phyloP scores from a whole-genome alignment of 2,888 invertebrate species.

The Habroteleia sp. region DNA sequence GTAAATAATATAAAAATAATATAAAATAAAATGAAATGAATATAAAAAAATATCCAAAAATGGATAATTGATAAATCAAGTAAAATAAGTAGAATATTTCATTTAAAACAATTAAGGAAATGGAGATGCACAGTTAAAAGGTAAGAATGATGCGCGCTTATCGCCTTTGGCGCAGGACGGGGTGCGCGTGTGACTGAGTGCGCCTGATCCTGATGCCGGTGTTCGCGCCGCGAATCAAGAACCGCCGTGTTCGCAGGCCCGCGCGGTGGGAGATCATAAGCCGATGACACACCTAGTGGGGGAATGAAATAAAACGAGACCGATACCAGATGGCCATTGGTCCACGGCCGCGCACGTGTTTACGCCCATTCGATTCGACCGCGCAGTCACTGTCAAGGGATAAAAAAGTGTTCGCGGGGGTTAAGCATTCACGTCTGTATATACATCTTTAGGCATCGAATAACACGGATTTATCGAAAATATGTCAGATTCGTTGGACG shows the following conservation, averaged over 20 bases:
- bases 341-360: slow-evolving; percentile 66
- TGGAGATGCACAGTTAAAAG: too few relatives aligned
- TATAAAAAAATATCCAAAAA: too few relatives aligned
- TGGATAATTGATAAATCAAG: too few relatives aligned
- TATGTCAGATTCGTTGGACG: too few relatives aligned
- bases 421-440: neutral
- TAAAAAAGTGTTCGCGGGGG: too few relatives aligned
- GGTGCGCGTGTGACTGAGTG: slow-evolving; percentile 58
- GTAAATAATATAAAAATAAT: too few relatives aligned
- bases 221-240: slow-evolving; percentile 54
- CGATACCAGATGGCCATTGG: slow-evolving; percentile 72
- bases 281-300: slow-evolving; percentile 61
- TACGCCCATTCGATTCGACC: slow-evolving; percentile 72
- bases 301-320: slow-evolving; percentile 68
- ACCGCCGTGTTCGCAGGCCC: slow-evolving; percentile 36
- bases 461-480: too few relatives aligned
- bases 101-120: too few relatives aligned
- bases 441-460: too few relatives aligned
- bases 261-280: slow-evolving; percentile 60
- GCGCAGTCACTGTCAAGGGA: slow-evolving; percentile 10
- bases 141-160: neutral
- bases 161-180: neutral
- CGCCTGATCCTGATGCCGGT: slow-evolving; percentile 69
- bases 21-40: too few relatives aligned
- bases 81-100: too few relatives aligned